Percentiles rank a stretch among this genome's conserved stretches.
phyloP scores from a whole-genome alignment of 1,140 invertebrate species.

The Globodera ellingtonae region DNA sequence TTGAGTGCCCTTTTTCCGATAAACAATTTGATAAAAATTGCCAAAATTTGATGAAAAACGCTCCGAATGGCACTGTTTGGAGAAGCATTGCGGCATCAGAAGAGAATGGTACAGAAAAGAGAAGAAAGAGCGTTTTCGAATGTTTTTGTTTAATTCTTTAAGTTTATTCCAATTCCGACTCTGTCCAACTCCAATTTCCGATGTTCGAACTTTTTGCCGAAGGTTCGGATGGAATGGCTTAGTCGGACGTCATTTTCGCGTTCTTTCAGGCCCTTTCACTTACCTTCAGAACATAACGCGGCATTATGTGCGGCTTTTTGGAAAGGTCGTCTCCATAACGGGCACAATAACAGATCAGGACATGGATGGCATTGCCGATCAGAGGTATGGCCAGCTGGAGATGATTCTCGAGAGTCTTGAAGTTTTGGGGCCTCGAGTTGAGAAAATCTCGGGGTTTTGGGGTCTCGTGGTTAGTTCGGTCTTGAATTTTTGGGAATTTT shows the following conservation, averaged over 20 bases:
- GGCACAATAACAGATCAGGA: constrained; percentile 47
- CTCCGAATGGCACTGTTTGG: neutral
- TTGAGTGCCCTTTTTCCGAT: neutral
- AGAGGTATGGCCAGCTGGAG: too few relatives aligned
- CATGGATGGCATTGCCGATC: constrained; percentile 46
- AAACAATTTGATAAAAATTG: neutral
- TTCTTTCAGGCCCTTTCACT: neutral
- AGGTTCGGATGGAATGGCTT: neutral
- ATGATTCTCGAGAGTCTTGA: too few relatives aligned
- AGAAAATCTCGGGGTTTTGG: too few relatives aligned
- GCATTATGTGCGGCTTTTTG: constrained; percentile 40
- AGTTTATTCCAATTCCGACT: neutral
- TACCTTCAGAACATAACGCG: constrained; percentile 42
- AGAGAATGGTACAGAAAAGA: neutral
- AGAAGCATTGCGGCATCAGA: neutral
- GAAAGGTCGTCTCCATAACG: constrained; percentile 40
- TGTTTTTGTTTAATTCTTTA: neutral
- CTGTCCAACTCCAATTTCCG: neutral
- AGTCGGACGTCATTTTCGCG: neutral
- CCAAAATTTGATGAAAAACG: neutral
- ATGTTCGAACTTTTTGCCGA: neutral
- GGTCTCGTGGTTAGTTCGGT: too few relatives aligned
- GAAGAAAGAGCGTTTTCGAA: neutral
- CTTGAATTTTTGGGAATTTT: too few relatives aligned
- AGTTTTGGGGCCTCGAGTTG: too few relatives aligned